phyloP scores from a whole-genome alignment of 2,888 invertebrate species.

The Drosophila lutescens region DNA sequence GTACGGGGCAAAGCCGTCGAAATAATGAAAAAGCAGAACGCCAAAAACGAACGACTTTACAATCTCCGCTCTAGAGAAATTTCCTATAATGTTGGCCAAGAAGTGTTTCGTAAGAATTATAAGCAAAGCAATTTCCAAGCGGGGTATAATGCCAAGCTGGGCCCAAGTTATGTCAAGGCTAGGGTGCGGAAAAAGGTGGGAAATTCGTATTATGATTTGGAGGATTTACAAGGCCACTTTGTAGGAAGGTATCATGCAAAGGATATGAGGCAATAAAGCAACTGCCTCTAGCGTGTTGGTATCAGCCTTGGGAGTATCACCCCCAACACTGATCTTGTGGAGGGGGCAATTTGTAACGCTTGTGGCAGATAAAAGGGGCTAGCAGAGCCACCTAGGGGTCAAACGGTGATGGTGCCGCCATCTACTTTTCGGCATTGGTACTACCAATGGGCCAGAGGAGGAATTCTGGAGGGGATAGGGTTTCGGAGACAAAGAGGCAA shows the following conservation, averaged over 20 bases:
- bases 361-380: background rate
- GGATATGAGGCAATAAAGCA: no score
- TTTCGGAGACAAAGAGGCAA: no score
- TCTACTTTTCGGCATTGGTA: background rate
- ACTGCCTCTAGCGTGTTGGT: no score
- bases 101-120: background rate
- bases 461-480: no score
- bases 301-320: no score
- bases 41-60: background rate
- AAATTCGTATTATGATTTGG: no score
- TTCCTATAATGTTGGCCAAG: background rate
- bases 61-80: background rate
- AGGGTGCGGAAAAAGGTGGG: no score
- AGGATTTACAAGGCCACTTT: no score
- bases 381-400: background rate
- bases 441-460: no score
- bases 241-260: no score
- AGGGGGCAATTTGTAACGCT: background rate
- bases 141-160: background rate
- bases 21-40: background rate
- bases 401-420: background rate
- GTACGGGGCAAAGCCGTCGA: background rate
- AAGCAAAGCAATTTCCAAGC: background rate
- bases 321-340: no score
- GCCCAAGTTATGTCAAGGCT: no score